Evolutionary conservation across 2,888 invertebrate species (phyloP).

Genomic region (Alitta virens): DNA sequence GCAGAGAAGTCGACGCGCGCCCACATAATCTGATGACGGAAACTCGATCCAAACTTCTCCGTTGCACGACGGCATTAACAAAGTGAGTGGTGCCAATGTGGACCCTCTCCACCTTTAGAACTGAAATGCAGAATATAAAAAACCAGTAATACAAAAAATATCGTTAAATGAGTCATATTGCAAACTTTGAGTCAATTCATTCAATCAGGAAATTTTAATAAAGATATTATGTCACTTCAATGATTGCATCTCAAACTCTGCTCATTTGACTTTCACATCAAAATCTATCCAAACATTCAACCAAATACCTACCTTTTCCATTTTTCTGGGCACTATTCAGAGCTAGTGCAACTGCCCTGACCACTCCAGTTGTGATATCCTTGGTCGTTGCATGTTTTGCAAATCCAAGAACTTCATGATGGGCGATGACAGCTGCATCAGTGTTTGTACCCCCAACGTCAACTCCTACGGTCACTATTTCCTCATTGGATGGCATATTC

Average conservation of each 20-base stretch:
- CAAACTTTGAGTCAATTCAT: too few relatives aligned
- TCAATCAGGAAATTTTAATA: too few relatives aligned
- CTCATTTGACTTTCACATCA: too few relatives aligned
- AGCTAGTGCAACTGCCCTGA: slow-evolving; percentile 24
- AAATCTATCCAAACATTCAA: too few relatives aligned
- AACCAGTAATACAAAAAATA: background rate
- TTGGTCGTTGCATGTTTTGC: slow-evolving; percentile 42
- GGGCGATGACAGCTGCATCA: slow-evolving; percentile 41
- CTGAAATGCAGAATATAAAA: background rate
- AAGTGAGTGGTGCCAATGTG: slow-evolving; percentile 54
- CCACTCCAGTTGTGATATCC: slow-evolving; percentile 44
- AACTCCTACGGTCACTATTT: slow-evolving; percentile 33
- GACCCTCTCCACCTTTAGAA: slow-evolving; percentile 30
- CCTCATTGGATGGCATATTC: too few relatives aligned
- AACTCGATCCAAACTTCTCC: slow-evolving; percentile 39
- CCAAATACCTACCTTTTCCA: too few relatives aligned
- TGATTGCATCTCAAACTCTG: too few relatives aligned
- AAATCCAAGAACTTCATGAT: slow-evolving; percentile 32
- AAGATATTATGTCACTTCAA: too few relatives aligned
- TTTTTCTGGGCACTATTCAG: slow-evolving; percentile 12
- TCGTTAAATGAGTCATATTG: too few relatives aligned
- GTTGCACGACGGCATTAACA: slow-evolving; percentile 50
- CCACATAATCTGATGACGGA: slow-evolving; percentile 48
- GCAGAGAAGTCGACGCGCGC: slow-evolving; percentile 37
- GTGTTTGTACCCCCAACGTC: slow-evolving; percentile 55